Evolutionary conservation across 2,797 vertebrate genomes (phyloP), one percentile per base, ranked within the genome.

Genomic region (Xenops minutus): DNA sequence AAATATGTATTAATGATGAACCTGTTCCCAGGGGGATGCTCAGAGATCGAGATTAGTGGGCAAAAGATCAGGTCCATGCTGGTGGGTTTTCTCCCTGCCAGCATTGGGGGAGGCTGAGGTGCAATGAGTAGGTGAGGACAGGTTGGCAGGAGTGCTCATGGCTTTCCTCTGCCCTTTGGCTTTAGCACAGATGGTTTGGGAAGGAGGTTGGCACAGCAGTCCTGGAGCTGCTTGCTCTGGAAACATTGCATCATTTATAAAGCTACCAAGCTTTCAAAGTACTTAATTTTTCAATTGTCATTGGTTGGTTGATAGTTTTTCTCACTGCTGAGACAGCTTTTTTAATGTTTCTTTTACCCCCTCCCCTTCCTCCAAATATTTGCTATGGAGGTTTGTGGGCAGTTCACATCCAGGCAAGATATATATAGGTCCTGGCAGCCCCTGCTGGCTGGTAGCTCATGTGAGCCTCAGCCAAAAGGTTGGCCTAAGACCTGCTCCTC

Each of bases 291-390:
- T 93, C 52, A 64, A 3, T 75, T 7, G 9, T 52, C 1, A 5
- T 54, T 48, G 48, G 39, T 85, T 66, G 39, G 23, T 92, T 30
- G 26, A 39, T 83, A 69, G 37, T 41, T 95, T 83, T 92, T 75
- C 81, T 94, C 63, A 58, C 41, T 39, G 55, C 76, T 73, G 51
- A 75, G 52, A 55, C 52, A n/a, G 29, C 10, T 48, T 82, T 12
- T 82, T 12, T 1, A 12, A 51, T 55, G 34, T 77, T 95, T 93
- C 67, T 77, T 85, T 93, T 83, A 54, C 74, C 29, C 44, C 56
- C 23, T 91, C 7, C 24, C 55, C 27, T 89, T 86, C 87, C 67
- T 93, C 76, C 73, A 92, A 43, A 85, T 93, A 89, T 82, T 92
- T 95, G 78, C 1, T 2, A 48, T 81, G 51, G 55, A 49, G 29